These are phyloP conservation scores for Rattus rattus DNA, from an alignment of 2,113 vertebrate genomes.

Conservation along the genomic window DNA sequence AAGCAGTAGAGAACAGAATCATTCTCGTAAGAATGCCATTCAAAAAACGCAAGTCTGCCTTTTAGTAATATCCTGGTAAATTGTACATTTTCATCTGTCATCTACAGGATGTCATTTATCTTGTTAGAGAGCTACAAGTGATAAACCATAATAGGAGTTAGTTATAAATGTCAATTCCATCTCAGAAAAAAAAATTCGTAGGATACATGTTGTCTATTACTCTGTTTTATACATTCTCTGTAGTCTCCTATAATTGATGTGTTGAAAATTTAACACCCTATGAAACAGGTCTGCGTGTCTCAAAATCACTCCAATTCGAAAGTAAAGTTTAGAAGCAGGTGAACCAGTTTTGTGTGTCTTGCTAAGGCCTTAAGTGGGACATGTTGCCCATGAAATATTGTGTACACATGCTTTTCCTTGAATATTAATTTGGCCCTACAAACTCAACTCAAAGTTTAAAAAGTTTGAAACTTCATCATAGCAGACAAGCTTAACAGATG, in stretches of 20 bases:
- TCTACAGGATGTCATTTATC: background rate
- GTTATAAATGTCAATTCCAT: background rate
- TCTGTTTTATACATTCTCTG: background rate
- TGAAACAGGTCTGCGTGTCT: slow-evolving; percentile 1
- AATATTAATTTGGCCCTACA: slow-evolving; percentile 55
- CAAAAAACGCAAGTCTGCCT: background rate
- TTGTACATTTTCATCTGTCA: background rate
- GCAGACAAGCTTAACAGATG: slow-evolving; percentile 1
- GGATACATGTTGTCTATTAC: background rate
- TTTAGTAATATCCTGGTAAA: background rate
- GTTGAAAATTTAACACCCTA: background rate
- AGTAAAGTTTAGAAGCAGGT: background rate
- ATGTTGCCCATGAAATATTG: slow-evolving; percentile 43
- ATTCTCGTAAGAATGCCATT: background rate
- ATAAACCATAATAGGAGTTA: background rate
- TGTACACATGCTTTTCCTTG: slow-evolving; percentile 53
- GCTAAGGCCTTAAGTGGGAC: slow-evolving; percentile 53
- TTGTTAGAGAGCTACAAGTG: background rate
- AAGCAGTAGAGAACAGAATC: background rate
- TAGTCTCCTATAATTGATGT: slow-evolving; percentile 4
- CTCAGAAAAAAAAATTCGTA: background rate
- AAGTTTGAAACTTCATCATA: slow-evolving; percentile 56
- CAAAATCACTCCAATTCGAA: background rate
- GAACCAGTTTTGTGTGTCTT: slow-evolving; percentile 4
- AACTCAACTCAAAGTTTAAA: slow-evolving; percentile 41